Evolutionary conservation across 2,888 invertebrate species (phyloP).

Genomic region (Seira ritae): DNA sequence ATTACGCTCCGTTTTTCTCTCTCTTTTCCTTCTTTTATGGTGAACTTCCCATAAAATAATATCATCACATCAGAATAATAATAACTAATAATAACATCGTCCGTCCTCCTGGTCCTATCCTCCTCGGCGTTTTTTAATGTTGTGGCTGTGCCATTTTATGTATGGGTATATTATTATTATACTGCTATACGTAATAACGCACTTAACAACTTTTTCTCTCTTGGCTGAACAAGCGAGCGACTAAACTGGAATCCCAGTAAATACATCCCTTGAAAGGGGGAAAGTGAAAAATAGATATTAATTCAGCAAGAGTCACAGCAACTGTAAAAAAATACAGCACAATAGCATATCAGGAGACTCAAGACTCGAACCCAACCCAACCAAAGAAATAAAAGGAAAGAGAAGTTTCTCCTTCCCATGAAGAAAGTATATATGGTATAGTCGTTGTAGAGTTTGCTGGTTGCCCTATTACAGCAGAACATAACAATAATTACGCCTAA

Average conservation of each 20-base stretch:
- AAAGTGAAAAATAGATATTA: conserved; percentile 19
- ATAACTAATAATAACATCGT: conserved; percentile 1
- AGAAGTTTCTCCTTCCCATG: conserved; percentile 15
- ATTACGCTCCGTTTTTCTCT: neutral
- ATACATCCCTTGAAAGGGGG: neutral
- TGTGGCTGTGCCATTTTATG: too few relatives aligned
- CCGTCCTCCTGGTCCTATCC: conserved; percentile 7
- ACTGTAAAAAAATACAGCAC: neutral
- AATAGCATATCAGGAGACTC: too few relatives aligned
- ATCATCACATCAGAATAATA: conserved; percentile 35
- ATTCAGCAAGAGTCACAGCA: conserved; percentile 17
- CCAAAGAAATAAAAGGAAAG: neutral
- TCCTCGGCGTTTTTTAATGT: conserved; percentile 4
- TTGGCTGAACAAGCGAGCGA: conserved; percentile 44
- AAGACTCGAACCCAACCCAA: too few relatives aligned
- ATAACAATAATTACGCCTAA: conserved; percentile 22
- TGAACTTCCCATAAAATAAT: conserved; percentile 36
- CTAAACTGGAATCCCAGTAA: neutral
- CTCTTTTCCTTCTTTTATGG: too few relatives aligned
- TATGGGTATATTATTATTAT: too few relatives aligned
- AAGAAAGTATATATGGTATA: conserved; percentile 40
- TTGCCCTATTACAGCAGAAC: neutral
- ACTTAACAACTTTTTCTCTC: conserved; percentile 46
- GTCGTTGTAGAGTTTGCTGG: neutral
- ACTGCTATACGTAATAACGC: too few relatives aligned